phyloP scores from a whole-genome alignment of 2,797 vertebrate species.

The Liparis tanakae region DNA sequence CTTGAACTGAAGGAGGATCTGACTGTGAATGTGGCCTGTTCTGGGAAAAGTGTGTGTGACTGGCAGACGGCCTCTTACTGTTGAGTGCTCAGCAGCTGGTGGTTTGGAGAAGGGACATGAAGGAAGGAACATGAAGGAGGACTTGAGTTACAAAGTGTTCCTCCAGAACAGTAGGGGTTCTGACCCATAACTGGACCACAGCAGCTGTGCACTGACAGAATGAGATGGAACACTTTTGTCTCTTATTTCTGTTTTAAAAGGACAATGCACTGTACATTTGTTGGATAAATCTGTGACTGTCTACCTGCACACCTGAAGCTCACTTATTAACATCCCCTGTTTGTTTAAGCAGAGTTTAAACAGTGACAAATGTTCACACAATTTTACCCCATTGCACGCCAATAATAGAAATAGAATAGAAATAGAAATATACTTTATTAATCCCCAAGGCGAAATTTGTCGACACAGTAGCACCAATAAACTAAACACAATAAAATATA shows the following conservation, averaged over 20 bases:
- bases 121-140: slow-evolving; percentile 22
- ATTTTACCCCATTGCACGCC: too few species aligned
- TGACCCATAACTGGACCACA: slow-evolving; percentile 46
- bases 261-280: neutral
- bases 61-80: slow-evolving; percentile 39
- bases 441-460: too few species aligned
- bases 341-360: neutral
- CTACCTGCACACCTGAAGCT: neutral
- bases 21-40: slow-evolving; percentile 41
- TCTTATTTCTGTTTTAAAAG: slow-evolving; percentile 17
- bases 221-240: slow-evolving; percentile 11
- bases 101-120: slow-evolving; percentile 34
- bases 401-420: too few species aligned
- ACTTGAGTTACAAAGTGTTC: slow-evolving; percentile 55
- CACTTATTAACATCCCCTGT: neutral
- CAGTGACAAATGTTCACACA: too few species aligned
- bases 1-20: slow-evolving; percentile 37
- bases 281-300: neutral
- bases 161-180: slow-evolving; percentile 42
- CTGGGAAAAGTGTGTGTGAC: slow-evolving; percentile 35
- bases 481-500: too few species aligned
- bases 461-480: too few species aligned
- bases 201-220: slow-evolving; percentile 51
- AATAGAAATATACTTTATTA: too few species aligned
- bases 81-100: slow-evolving; percentile 48